Percentiles rank a stretch among this genome's conserved stretches.
Evolutionary conservation across 2,797 vertebrate genomes (phyloP).

Genomic region (Octomys mimax): DNA sequence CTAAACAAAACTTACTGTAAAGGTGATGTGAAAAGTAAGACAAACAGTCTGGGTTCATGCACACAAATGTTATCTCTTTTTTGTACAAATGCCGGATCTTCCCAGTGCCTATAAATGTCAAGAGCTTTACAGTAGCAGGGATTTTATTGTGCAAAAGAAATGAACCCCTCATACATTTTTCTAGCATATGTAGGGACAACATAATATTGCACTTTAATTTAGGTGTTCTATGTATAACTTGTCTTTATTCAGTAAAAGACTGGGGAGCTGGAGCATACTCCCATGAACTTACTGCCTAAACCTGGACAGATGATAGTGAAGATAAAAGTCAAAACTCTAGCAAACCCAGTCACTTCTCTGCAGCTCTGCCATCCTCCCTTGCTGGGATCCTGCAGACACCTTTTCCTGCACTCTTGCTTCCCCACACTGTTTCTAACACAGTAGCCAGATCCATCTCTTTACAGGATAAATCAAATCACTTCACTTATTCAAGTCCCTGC

Average conservation of each 20-base stretch:
- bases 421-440: neutral
- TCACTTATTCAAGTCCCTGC: neutral
- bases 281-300: neutral
- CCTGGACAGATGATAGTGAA: neutral
- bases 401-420: neutral
- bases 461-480: neutral
- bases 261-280: neutral
- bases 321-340: neutral
- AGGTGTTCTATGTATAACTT: neutral
- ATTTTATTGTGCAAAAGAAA: neutral
- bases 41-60: neutral
- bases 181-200: neutral
- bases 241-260: constrained; percentile 8
- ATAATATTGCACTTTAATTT: neutral
- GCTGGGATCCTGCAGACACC: too few species aligned
- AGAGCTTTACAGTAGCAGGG: neutral
- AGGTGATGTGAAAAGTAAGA: neutral
- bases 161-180: neutral
- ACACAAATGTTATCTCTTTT: neutral
- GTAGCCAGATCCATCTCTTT: neutral
- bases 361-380: neutral
- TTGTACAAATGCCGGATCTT: neutral
- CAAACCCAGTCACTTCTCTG: neutral
- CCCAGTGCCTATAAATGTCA: neutral
- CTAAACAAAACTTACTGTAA: neutral